These are phyloP conservation scores for Acrocephalus kingi DNA, from an alignment of 2,113 vertebrate genomes.

Conservation along the genomic window DNA sequence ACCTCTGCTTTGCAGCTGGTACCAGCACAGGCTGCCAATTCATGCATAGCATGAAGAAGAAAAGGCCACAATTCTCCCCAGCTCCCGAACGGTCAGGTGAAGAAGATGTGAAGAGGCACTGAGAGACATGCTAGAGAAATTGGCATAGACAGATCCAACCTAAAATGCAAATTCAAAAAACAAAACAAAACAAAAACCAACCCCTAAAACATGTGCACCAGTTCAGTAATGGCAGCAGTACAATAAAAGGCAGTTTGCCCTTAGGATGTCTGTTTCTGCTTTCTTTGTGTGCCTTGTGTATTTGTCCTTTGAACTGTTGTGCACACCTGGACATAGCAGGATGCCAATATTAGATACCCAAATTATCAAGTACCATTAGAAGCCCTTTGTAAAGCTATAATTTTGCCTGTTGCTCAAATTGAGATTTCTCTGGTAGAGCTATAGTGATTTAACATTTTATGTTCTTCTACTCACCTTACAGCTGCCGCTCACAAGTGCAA, in stretches of 20 bases:
- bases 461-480: neutral
- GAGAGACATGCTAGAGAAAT: constrained; percentile 23
- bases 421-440: neutral
- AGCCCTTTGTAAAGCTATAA: neutral
- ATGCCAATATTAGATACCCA: neutral
- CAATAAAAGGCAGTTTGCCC: neutral
- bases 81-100: neutral
- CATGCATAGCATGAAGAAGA: neutral
- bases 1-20: neutral
- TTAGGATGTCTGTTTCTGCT: neutral
- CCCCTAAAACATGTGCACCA: rapidly evolving
- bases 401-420: neutral
- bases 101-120: neutral
- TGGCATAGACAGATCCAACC: neutral
- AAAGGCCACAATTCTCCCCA: neutral
- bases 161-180: neutral
- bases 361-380: neutral
- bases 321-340: neutral
- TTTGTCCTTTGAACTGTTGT: neutral
- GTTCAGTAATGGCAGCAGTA: neutral
- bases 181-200: neutral
- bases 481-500: neutral
- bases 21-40: neutral
- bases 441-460: neutral
- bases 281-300: neutral